Conservation (phyloP, 2,888 invertebrate genomes). For the Linnaemya vulpina region DNA sequence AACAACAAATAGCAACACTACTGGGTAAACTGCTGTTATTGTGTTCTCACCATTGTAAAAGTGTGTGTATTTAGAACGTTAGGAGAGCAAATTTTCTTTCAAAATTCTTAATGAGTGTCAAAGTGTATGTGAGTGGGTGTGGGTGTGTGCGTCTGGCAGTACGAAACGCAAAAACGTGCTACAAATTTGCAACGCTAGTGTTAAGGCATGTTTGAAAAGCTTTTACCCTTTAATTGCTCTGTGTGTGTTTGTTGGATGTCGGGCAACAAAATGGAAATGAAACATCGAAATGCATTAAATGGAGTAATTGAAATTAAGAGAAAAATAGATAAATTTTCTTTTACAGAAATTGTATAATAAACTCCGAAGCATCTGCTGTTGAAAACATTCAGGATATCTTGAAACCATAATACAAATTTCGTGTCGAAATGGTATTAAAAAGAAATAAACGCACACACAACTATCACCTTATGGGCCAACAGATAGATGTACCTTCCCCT, state of each 20-base stretch:
- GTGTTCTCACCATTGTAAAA: constrained; percentile 51
- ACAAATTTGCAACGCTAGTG: constrained; percentile 57
- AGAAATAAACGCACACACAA: no score
- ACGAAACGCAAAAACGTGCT: constrained; percentile 62
- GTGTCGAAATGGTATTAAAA: no score
- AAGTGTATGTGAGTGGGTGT: background rate
- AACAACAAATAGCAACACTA: constrained; percentile 40
- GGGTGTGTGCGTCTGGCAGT: constrained; percentile 31
- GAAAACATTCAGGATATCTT: background rate
- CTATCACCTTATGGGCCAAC: no score
- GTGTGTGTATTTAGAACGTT: constrained; percentile 61
- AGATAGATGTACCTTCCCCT: no score
- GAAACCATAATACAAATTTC: no score
- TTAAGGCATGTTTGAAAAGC: constrained; percentile 58
- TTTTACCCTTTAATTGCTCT: constrained; percentile 52
- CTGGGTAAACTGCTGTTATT: constrained; percentile 42
- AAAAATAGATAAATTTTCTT: background rate
- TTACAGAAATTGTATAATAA: background rate
- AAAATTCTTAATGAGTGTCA: background rate
- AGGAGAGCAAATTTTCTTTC: constrained; percentile 54
- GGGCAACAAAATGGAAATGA: constrained; percentile 32
- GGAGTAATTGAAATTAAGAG: background rate
- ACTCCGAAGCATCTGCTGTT: background rate
- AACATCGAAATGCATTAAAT: constrained; percentile 41
- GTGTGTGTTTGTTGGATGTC: background rate